Evolutionary conservation across 2,888 invertebrate species (phyloP), one percentile per base, ranked within the genome.

Genomic region (Amphipyra berbera): DNA sequence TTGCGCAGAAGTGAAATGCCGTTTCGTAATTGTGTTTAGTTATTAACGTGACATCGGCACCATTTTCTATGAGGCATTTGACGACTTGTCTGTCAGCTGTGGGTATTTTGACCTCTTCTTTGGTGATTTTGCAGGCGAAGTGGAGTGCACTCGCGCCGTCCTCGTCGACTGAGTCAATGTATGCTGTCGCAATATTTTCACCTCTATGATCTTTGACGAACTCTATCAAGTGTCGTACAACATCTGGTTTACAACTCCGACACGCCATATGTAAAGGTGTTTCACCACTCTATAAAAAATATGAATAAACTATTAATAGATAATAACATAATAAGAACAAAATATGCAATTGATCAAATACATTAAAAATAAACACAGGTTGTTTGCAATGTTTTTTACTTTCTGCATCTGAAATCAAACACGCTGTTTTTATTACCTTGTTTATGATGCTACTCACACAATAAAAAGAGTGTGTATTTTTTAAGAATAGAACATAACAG

Each of bases 181-280:
- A 98, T 35, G 96, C 95, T n/a, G 97, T 97, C 6, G 98, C 97
- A 64, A 97, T 96, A 52, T 97, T 97, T 60, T 96, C 96, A 1
- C 97, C 97, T 82, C 96, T 96, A 66, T 96, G 96, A 48, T 96
- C 96, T 89, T 97, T 97, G 6, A 98, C 97, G 82, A 97, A 97
- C 61, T 97, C 96, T 76, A 99, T 97, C 45, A 99, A 95, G 86
- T 98, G 97, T 59, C 96, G 96, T 0, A 98, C 98, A 0, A 99
- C 97, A 69, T 98, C 98, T 30, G 97, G 97, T 75, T 97, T 96
- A 85, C 98, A 98, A 64, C 97, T 97, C 68, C 98, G 96, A 82
- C 98, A 98, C 3, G 99, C 99, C 88, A 99, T 96, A 86, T 99
- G 99, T 13, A 99, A 95, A 0, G 99, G 98, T 0, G 99, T 99